A percentile compares a stretch with the other conserved stretches of the same genome.
Conservation (phyloP, 2,797 vertebrate genomes). For the Chaunax sp. region DNA sequence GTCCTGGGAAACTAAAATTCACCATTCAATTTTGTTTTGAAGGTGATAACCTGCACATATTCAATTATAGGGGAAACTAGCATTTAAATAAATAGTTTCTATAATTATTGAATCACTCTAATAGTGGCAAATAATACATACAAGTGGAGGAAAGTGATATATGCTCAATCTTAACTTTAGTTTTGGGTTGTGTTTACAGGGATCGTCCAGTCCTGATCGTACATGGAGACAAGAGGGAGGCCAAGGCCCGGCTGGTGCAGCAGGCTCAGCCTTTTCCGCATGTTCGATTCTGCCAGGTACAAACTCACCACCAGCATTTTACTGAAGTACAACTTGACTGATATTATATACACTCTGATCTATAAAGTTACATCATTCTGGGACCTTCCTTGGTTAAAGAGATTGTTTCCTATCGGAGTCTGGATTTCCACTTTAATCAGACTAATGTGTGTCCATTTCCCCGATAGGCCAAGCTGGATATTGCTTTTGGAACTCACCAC, state of each 20-base stretch:
- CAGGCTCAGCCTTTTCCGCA: slow-evolving; percentile 90
- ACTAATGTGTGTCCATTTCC: slow-evolving; percentile 47
- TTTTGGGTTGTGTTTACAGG: slow-evolving; percentile 74
- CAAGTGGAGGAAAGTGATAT: not conserved
- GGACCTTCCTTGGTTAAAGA: not conserved
- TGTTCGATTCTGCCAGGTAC: slow-evolving; percentile 93
- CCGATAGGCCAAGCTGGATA: slow-evolving; percentile 95
- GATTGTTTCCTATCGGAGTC: not conserved
- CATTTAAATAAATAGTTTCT: not conserved
- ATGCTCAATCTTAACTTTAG: not conserved
- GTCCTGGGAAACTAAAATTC: not conserved
- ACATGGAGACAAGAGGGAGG: slow-evolving; percentile 95
- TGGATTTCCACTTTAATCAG: slow-evolving; percentile 16
- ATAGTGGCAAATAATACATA: not conserved
- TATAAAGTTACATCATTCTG: not conserved
- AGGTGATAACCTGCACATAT: not conserved
- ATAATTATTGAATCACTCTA: not conserved
- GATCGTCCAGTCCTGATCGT: slow-evolving; percentile 90
- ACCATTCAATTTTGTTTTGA: not conserved
- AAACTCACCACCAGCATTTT: not conserved
- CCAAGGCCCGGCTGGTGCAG: slow-evolving; percentile 91
- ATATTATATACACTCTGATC: not conserved
- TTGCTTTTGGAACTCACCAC: slow-evolving; percentile 98
- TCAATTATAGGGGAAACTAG: not conserved
- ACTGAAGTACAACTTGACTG: not conserved